phyloP scores from a whole-genome alignment of 2,797 vertebrate species.

The Lemur catta region DNA sequence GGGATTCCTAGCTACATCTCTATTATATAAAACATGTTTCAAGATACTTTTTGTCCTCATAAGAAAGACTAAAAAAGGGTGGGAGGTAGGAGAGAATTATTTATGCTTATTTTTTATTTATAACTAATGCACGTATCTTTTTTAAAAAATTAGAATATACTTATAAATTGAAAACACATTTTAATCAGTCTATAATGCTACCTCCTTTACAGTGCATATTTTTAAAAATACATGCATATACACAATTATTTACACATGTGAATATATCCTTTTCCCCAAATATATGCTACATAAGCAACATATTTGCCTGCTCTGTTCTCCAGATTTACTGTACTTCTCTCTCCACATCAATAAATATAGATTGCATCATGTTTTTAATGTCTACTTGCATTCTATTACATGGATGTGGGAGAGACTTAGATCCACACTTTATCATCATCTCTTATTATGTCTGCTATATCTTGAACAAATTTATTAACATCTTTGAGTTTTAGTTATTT shows the following conservation, averaged over 20 bases:
- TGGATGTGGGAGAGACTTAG: accelerated
- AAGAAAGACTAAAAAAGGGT: background rate
- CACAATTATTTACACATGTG: background rate
- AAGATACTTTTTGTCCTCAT: background rate
- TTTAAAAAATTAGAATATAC: background rate
- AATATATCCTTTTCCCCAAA: background rate
- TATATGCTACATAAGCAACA: background rate
- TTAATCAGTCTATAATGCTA: background rate
- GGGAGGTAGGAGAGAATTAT: background rate
- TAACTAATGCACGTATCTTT: background rate
- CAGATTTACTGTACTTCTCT: background rate
- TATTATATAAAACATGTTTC: background rate
- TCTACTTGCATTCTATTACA: background rate
- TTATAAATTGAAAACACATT: background rate
- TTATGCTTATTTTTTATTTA: background rate
- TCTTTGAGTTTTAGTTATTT: background rate
- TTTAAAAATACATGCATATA: background rate
- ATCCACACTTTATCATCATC: background rate
- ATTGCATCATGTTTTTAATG: background rate
- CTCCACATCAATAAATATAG: background rate
- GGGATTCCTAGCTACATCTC: background rate
- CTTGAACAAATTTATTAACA: background rate
- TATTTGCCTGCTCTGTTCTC: background rate
- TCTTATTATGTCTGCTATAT: background rate
- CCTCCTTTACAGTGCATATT: background rate